Percentiles rank a stretch among this genome's conserved stretches.
Evolutionary conservation across 2,797 vertebrate genomes (phyloP).

Genomic region (Coreius guichenoti): DNA sequence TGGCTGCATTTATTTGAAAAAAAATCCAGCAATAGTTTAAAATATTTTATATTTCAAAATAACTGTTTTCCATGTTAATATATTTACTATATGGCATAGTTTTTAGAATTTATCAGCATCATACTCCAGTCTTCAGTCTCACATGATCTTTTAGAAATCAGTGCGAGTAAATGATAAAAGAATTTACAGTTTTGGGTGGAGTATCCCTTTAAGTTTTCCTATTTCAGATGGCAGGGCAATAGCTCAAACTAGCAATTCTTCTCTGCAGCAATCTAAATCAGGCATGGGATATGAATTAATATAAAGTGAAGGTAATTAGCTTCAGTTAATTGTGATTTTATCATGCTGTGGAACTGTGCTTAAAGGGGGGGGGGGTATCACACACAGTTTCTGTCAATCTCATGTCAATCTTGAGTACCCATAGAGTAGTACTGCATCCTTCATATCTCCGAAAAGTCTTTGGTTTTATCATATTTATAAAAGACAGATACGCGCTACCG

Average conservation of each 20-base stretch:
- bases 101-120: not conserved
- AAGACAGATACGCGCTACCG: no score
- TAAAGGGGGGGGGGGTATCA: no score
- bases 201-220: not conserved
- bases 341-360: not conserved
- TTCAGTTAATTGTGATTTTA: constrained; percentile 9
- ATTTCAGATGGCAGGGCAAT: not conserved
- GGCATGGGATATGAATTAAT: not conserved
- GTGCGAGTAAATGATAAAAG: not conserved
- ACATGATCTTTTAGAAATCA: not conserved
- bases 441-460: no score
- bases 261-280: not conserved
- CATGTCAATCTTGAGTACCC: no score
- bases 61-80: not conserved
- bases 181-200: not conserved
- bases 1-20: not conserved
- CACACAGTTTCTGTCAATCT: no score
- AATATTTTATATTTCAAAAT: not conserved
- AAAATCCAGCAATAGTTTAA: not conserved
- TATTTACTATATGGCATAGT: not conserved
- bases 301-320: not conserved
- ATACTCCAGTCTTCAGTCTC: no score
- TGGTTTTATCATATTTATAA: no score
- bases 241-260: not conserved
- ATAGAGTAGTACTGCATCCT: no score